Base-by-base conservation (phyloP, 2,113 vertebrate genomes). In the human (Homo sapiens) region DNA sequence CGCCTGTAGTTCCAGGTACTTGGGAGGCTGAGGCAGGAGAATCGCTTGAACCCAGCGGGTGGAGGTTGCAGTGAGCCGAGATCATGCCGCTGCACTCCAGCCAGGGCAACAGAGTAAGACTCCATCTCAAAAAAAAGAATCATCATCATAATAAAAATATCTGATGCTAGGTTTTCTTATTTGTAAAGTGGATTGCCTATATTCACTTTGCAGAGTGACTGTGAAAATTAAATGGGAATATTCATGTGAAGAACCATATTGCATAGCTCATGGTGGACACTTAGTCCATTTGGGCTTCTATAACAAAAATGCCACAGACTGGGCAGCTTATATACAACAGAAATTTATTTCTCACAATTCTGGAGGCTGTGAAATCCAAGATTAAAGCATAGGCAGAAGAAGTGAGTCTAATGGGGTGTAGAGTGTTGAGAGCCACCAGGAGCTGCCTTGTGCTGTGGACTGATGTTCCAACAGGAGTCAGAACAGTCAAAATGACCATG, bases 81-180 rank as follows among this genome's bases (percentile, higher is more conserved):
- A 64, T 14, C 30, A 30, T 14, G 5, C 61, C 61, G 14, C 27
- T 30, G 61, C 27, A 64, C 27, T 13, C 30, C 61, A 64, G 27
- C 61, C 61, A 30, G 61, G 27, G 61, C 13, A 30, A 64, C 61
- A 64, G 61, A 30, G 61, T 64, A 12, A 64, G 27, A 64, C 61
- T 64, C 61, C 61, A 32, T 64, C 61, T 64, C 61, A 64, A 64
- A 64, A 64, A 61, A 3, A 64, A 27, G 38, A 64, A 32, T 14
- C 30, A 32, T 14, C 32, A 32, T 38, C 7, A 43, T 73, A 32
- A 93, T 68, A 78, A 70, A 96, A 80, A 70, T 82, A 66, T 76
- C 55, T n/a, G 64, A 95, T 20, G 40, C 78, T 22, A 72, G 59
- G 13, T 82, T 95, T 95, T 59, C 43, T 88, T 76, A 93, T 80